Evolutionary conservation across 2,113 vertebrate genomes (phyloP).

Genomic region (Onychorhynchus coronatus): DNA sequence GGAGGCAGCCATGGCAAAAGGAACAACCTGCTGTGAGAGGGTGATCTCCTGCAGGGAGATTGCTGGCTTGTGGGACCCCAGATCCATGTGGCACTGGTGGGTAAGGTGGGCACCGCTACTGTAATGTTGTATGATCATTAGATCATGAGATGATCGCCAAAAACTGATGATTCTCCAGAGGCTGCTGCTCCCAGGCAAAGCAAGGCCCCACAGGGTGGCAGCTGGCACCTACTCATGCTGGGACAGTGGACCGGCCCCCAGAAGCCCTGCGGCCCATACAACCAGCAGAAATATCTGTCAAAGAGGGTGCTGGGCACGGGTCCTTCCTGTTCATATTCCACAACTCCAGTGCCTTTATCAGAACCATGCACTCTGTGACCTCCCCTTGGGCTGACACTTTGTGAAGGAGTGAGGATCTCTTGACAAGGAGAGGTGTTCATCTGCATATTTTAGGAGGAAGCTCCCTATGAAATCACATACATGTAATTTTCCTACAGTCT

Average conservation of each 20-base stretch:
- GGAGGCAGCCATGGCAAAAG: rapidly evolving
- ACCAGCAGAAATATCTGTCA: not conserved
- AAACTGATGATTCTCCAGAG: not conserved
- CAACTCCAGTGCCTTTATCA: not conserved
- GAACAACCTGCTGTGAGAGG: not conserved
- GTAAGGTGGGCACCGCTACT: not conserved
- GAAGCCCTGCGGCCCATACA: not conserved
- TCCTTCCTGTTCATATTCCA: not conserved
- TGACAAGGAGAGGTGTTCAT: not conserved
- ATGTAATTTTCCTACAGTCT: not conserved
- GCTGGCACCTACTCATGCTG: not conserved
- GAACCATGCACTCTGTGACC: not conserved
- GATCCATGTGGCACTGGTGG: rapidly evolving
- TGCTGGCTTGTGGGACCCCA: not conserved
- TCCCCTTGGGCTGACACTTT: not conserved
- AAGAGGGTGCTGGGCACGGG: not conserved
- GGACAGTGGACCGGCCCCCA: not conserved
- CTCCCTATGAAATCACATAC: not conserved
- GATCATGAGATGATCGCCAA: not conserved
- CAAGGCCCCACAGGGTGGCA: rapidly evolving
- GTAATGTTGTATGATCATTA: not conserved
- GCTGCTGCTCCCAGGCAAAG: not conserved
- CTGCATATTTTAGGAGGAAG: not conserved
- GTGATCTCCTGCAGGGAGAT: not conserved
- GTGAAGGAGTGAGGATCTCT: not conserved